Percentiles rank a stretch among this genome's conserved stretches.
Conservation (phyloP, 2,113 vertebrate genomes). For the Xyrauchen texanus region DNA sequence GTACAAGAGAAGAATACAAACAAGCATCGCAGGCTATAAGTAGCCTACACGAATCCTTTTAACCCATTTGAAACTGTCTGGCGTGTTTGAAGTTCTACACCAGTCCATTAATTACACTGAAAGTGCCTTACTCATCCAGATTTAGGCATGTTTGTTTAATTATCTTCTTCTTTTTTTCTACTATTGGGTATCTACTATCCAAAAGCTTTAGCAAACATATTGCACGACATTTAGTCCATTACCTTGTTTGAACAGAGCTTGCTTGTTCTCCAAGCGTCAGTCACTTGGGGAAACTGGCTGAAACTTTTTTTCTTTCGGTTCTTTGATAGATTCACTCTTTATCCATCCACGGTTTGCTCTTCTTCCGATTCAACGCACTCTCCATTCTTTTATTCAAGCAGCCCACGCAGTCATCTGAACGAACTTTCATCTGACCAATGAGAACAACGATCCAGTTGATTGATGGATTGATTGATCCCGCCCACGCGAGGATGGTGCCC, state of each 20-base stretch:
- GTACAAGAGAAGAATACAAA: neutral
- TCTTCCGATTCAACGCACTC: conserved; percentile 50
- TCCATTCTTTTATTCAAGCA: conserved; percentile 67
- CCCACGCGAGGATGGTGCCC: neutral
- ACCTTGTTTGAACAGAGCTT: conserved; percentile 42
- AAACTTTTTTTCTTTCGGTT: conserved; percentile 36
- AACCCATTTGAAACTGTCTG: too few species aligned
- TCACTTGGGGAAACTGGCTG: conserved; percentile 48
- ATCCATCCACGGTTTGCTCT: conserved; percentile 52
- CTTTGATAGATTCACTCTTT: conserved; percentile 35
- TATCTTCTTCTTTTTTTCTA: too few species aligned
- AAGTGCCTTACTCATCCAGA: neutral
- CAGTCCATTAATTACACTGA: neutral
- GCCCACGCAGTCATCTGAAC: conserved; percentile 32
- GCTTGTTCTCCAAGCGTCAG: conserved; percentile 57
- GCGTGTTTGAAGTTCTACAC: neutral
- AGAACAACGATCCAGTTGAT: neutral
- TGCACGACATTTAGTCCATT: neutral
- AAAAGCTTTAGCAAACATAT: too few species aligned
- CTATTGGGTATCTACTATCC: too few species aligned
- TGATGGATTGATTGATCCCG: neutral
- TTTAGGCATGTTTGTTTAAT: neutral
- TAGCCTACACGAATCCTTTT: too few species aligned
- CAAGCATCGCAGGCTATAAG: neutral
- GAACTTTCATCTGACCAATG: neutral